Evolutionary conservation across 2,113 vertebrate species (phyloP).

Genomic region (Gavia stellata): DNA sequence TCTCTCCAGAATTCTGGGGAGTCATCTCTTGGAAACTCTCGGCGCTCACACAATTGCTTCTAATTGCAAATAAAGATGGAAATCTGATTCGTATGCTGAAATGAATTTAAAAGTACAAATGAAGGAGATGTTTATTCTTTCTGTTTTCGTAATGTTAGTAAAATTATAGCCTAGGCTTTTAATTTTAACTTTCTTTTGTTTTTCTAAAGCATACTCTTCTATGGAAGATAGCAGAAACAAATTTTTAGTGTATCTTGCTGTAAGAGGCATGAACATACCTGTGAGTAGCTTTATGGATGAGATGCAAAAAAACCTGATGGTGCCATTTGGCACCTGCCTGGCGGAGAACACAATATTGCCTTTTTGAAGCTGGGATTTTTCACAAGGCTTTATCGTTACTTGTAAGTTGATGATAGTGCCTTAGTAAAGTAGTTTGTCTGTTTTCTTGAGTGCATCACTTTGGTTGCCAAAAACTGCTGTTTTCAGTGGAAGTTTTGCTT

Average conservation of each 20-base stretch:
- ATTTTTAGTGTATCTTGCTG: background rate
- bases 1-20: background rate
- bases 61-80: background rate
- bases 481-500: background rate
- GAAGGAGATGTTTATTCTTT: background rate
- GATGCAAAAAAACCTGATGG: background rate
- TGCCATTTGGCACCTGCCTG: background rate
- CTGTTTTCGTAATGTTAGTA: background rate
- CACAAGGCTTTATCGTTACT: background rate
- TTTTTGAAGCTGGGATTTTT: background rate
- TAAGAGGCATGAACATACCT: background rate
- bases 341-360: rapidly evolving
- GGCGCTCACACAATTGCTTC: background rate
- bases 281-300: background rate
- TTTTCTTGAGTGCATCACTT: background rate
- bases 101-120: background rate
- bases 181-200: background rate
- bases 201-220: background rate
- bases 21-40: background rate
- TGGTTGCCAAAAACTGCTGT: background rate
- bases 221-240: background rate
- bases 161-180: background rate
- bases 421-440: background rate
- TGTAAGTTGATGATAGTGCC: background rate
- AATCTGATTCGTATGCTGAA: background rate